Evolutionary conservation across 2,888 invertebrate genomes (phyloP).

Genomic region (Campoletis raptor): DNA sequence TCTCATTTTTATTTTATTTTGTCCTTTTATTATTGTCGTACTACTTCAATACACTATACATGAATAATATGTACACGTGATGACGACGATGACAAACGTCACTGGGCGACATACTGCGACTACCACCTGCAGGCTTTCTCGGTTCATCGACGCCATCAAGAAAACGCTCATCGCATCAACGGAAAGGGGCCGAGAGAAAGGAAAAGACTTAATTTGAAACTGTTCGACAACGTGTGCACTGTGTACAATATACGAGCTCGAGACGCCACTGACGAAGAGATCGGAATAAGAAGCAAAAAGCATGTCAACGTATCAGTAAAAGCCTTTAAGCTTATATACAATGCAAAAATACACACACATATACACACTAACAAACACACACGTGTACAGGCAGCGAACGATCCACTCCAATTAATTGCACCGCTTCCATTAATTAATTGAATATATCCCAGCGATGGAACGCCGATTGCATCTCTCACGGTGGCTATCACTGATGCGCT

Average conservation of each 20-base stretch:
- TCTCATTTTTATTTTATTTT: conserved; percentile 44
- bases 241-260: conserved; percentile 45
- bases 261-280: conserved; percentile 40
- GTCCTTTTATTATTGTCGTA: conserved; percentile 55
- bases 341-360: conserved; percentile 10
- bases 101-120: conserved; percentile 51
- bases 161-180: conserved; percentile 54
- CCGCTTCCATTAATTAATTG: conserved; percentile 82
- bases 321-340: conserved; percentile 38
- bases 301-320: conserved; percentile 43
- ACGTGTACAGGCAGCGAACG: conserved; percentile 15
- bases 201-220: conserved; percentile 76
- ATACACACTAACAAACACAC: not conserved
- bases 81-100: conserved; percentile 53
- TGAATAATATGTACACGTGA: not conserved
- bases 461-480: conserved; percentile 72
- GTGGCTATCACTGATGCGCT: conserved; percentile 52
- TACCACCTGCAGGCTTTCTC: conserved; percentile 63
- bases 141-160: conserved; percentile 62
- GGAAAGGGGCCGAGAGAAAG: conserved; percentile 50
- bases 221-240: conserved; percentile 66
- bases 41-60: conserved; percentile 39
- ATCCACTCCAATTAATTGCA: conserved; percentile 77
- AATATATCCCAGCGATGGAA: conserved; percentile 75
- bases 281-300: conserved; percentile 37